Percentiles rank a stretch among this genome's conserved stretches.
Evolutionary conservation across 2,113 vertebrate species (phyloP).

Genomic region (Hydrochoerus hydrochaeris): DNA sequence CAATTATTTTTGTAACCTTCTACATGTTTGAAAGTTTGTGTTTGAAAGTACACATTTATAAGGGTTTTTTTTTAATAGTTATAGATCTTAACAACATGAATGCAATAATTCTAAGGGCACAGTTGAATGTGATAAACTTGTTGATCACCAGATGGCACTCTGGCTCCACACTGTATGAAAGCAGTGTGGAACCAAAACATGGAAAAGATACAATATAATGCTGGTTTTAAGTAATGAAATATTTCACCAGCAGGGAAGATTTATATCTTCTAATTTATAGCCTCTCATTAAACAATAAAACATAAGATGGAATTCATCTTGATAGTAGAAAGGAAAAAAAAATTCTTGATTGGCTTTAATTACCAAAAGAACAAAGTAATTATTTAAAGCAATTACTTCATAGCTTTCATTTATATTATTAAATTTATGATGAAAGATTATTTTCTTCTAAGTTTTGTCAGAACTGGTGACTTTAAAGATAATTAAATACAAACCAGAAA

Average conservation of each 20-base stretch:
- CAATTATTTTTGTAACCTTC: not conserved
- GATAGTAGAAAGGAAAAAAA: slow-evolving; percentile 51
- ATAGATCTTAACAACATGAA: not conserved
- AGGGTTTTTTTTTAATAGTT: not conserved
- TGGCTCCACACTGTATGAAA: slow-evolving; percentile 62
- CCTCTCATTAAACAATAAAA: slow-evolving; percentile 68
- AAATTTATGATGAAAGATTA: slow-evolving; percentile 26
- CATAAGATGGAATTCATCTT: slow-evolving; percentile 64
- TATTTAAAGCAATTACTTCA: slow-evolving; percentile 37
- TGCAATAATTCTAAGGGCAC: not conserved
- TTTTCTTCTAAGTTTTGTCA: slow-evolving; percentile 19
- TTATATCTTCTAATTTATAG: slow-evolving; percentile 56
- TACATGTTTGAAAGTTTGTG: not conserved
- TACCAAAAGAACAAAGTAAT: slow-evolving; percentile 58
- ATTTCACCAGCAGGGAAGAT: slow-evolving; percentile 51
- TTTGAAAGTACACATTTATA: not conserved
- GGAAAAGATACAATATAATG: not conserved
- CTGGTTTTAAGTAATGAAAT: not conserved
- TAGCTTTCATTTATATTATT: slow-evolving; percentile 31
- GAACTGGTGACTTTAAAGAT: slow-evolving; percentile 7
- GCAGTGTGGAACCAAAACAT: fast-evolving
- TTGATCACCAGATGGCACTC: slow-evolving; percentile 78
- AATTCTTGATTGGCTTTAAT: slow-evolving; percentile 39
- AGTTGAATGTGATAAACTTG: slow-evolving; percentile 32
- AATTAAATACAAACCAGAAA: slow-evolving; percentile 39